A percentile compares a stretch with the other conserved stretches of the same genome.
Conservation (phyloP, 2,113 vertebrate genomes). For the Cyprinus carpio region DNA sequence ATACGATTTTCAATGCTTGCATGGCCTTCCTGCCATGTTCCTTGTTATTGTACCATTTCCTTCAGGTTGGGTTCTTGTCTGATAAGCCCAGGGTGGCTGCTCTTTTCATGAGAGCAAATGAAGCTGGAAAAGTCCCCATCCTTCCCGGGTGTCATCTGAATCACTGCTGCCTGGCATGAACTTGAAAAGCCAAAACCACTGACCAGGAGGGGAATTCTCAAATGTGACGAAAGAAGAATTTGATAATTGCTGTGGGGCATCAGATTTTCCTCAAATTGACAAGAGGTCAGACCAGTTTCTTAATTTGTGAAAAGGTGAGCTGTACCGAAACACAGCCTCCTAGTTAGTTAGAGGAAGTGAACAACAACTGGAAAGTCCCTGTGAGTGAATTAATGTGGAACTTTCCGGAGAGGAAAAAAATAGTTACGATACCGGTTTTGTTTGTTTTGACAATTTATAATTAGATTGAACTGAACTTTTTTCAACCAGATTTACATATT, state of each 20-base stretch:
- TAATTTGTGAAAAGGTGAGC: constrained; percentile 36
- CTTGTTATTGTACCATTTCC: constrained; percentile 26
- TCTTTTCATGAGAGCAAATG: constrained; percentile 13
- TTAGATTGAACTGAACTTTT: constrained; percentile 13
- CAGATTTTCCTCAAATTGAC: constrained; percentile 35
- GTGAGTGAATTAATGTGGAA: constrained; percentile 33
- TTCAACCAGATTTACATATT: neutral
- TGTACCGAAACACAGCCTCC: constrained; percentile 46
- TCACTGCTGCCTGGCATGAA: constrained; percentile 60
- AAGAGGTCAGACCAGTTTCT: constrained; percentile 50
- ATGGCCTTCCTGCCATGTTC: constrained; percentile 27
- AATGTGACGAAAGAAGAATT: constrained; percentile 52
- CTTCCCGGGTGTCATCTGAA: constrained; percentile 49
- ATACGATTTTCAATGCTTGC: neutral
- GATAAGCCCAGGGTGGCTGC: constrained; percentile 41
- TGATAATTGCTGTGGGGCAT: constrained; percentile 49
- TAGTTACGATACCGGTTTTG: constrained; percentile 28
- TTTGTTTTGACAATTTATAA: constrained; percentile 49
- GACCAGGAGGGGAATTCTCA: constrained; percentile 58
- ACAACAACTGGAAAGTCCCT: constrained; percentile 58
- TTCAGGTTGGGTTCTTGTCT: constrained; percentile 30
- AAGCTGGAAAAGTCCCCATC: constrained; percentile 55
- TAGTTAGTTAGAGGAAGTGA: constrained; percentile 42
- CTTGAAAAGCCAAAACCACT: constrained; percentile 56
- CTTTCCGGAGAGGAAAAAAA: constrained; percentile 49